Evolutionary conservation across 2,888 invertebrate species (phyloP).

Genomic region (Mermis nigrescens): DNA sequence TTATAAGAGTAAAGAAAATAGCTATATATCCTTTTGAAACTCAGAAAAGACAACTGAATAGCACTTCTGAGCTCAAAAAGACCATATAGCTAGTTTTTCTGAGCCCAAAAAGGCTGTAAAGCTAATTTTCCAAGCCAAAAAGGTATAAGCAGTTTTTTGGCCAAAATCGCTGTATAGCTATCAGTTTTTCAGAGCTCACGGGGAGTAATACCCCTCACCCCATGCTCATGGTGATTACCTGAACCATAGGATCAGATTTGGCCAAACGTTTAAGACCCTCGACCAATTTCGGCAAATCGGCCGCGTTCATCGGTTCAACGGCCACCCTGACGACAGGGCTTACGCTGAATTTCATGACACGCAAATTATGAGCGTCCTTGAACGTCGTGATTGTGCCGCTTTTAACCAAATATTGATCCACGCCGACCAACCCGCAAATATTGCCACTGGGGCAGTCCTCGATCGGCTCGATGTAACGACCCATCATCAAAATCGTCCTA

Average conservation of each 20-base stretch:
- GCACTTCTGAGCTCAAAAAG: no score
- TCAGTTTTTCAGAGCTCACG: no score
- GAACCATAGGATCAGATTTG: constrained; percentile 99
- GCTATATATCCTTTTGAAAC: no score
- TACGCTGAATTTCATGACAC: constrained; percentile 97
- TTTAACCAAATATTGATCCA: constrained; percentile 97
- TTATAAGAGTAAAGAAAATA: no score
- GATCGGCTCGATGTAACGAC: constrained; percentile 94
- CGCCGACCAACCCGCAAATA: constrained; percentile 98
- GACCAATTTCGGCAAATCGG: constrained; percentile 93
- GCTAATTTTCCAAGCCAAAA: no score
- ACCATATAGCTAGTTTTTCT: no score
- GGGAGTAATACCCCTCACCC: constrained; percentile 10
- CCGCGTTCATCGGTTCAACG: constrained; percentile 96
- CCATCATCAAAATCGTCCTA: constrained; percentile 98
- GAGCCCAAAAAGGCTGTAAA: no score
- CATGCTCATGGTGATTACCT: no score
- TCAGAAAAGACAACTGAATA: no score
- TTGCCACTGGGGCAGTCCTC: constrained; percentile 98
- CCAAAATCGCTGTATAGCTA: no score
- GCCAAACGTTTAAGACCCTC: constrained; percentile 82
- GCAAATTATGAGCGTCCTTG: constrained; percentile 98
- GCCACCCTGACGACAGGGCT: constrained; percentile 98
- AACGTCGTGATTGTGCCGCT: constrained; percentile 96
- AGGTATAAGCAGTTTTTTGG: constrained; percentile 8